Conservation (phyloP, 1,140 invertebrate species). For the Belonocnema kinseyi region DNA sequence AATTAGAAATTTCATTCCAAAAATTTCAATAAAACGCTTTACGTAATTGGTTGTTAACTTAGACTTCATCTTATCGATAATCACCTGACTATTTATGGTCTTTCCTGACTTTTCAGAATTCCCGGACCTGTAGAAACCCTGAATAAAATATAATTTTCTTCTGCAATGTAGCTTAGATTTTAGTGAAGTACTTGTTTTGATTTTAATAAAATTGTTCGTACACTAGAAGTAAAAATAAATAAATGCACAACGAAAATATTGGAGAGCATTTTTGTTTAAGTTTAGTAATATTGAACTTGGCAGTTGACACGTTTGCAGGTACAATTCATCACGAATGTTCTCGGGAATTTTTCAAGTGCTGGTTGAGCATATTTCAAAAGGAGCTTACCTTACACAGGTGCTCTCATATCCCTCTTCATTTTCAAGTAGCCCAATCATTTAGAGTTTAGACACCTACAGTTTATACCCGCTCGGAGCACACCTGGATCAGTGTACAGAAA, state of each 20-base stretch:
- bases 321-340: neutral
- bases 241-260: neutral
- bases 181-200: neutral
- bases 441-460: neutral
- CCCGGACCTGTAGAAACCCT: no score
- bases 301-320: conserved; percentile 2
- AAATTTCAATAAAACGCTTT: no score
- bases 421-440: conserved; percentile 19
- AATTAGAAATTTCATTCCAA: no score
- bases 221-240: neutral
- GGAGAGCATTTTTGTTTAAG: neutral
- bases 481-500: neutral
- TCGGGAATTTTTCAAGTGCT: conserved; percentile 16
- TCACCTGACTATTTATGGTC: no score
- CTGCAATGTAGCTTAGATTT: neutral
- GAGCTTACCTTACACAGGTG: conserved; percentile 15
- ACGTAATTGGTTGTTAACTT: no score
- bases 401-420: neutral
- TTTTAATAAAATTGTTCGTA: neutral
- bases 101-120: no score
- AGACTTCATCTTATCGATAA: no score
- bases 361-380: conserved; percentile 15
- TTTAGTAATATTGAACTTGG: neutral
- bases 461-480: neutral
- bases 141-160: neutral